These are phyloP conservation scores for Fissipunctia ypsillon DNA, from an alignment of 2,888 invertebrate species.

Conservation along the genomic window DNA sequence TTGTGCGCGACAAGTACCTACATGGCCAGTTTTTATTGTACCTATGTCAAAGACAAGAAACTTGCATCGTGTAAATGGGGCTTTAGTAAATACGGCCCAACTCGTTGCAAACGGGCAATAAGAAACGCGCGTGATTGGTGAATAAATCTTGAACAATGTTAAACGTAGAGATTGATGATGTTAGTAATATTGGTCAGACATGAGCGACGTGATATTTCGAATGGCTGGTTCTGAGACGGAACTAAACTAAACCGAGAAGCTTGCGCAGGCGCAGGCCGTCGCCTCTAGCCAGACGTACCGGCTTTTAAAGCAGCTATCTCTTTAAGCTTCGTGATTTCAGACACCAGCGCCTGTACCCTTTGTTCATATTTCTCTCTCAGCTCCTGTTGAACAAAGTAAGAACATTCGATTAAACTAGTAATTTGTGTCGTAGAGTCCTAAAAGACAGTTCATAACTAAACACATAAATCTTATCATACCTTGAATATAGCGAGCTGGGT, in stretches of 20 bases:
- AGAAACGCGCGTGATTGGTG: not conserved
- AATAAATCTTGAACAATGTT: not conserved
- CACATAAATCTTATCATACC: no score
- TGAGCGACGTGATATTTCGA: not conserved
- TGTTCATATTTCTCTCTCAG: slow-evolving; percentile 92
- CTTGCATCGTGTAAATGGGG: no score
- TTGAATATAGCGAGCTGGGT: slow-evolving; percentile 94
- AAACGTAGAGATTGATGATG: not conserved
- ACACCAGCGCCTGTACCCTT: slow-evolving; percentile 90
- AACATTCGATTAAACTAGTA: not conserved
- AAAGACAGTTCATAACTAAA: no score
- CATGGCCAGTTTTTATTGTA: no score
- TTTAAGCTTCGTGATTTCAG: slow-evolving; percentile 87
- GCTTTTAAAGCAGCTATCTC: slow-evolving; percentile 62
- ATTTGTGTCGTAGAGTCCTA: not conserved
- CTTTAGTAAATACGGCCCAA: not conserved
- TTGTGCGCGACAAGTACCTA: no score
- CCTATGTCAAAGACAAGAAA: no score
- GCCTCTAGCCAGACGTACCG: slow-evolving; percentile 38
- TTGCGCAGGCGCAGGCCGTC: not conserved
- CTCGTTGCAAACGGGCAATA: not conserved
- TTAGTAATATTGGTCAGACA: not conserved
- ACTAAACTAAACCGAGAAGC: not conserved
- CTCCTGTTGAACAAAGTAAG: slow-evolving; percentile 84
- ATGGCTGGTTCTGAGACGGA: not conserved